Conservation (phyloP, 2,888 invertebrate genomes). For the Smittia sp. region DNA sequence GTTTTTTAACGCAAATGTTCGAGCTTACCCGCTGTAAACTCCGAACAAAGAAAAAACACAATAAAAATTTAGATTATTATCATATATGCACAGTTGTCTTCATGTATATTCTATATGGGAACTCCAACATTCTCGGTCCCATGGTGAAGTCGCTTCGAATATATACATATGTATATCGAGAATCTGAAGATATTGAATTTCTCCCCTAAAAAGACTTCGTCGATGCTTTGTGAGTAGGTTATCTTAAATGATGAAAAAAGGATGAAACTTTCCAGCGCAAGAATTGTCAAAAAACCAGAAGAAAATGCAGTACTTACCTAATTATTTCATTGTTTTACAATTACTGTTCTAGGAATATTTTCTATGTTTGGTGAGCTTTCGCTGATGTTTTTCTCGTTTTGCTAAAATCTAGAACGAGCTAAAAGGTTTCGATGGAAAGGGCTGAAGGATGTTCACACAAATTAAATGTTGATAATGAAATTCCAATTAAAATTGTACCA, state of each 20-base stretch:
- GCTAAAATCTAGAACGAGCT: background rate
- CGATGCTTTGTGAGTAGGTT: constrained; percentile 3
- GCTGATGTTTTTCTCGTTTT: too few species aligned
- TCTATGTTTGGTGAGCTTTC: too few species aligned
- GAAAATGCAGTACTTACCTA: too few species aligned
- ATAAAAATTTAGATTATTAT: constrained; percentile 32
- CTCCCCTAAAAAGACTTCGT: background rate
- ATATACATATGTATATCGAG: background rate
- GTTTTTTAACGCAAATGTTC: too few species aligned
- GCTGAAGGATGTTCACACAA: constrained; percentile 32
- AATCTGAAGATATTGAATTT: constrained; percentile 34
- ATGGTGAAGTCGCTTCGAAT: too few species aligned
- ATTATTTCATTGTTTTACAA: too few species aligned
- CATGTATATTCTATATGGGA: constrained; percentile 25
- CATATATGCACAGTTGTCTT: constrained; percentile 35
- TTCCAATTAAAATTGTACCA: constrained; percentile 42
- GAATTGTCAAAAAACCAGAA: background rate
- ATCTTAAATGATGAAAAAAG: constrained; percentile 13
- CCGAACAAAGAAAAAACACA: background rate
- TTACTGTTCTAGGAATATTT: too few species aligned
- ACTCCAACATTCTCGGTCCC: too few species aligned
- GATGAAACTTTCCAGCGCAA: background rate
- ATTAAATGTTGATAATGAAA: constrained; percentile 42
- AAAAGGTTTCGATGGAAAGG: background rate
- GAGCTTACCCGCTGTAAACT: background rate